Evolutionary conservation across 2,797 vertebrate species (phyloP), one percentile per base, ranked within the genome.

Genomic region (Oryzias sinensis): DNA sequence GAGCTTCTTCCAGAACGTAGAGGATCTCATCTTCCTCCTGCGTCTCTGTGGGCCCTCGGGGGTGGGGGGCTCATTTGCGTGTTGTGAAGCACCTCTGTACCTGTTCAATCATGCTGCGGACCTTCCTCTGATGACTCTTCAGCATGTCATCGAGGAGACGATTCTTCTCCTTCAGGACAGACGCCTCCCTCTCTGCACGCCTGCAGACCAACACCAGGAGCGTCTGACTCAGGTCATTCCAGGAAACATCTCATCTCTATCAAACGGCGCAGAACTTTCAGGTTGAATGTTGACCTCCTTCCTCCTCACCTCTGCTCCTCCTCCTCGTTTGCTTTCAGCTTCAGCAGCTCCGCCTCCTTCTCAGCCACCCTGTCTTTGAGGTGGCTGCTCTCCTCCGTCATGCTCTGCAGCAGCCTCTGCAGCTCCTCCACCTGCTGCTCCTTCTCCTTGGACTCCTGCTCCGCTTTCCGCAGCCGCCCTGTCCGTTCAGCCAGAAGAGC

Each of bases 91-190:
- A 46, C 8, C 8, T 56, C 17, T 68, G 25, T 62, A 97, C 97
- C 95, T 98, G 97, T 81, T 97, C 95, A 0, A 98, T 98, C 96
- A 97, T 98, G 63, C 95, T 93, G 20, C 96, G 91, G 15, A 98
- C 93, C 87, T 98, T 98, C 66, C 96, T 93, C 79, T 98, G 97
- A 72, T 98, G 96, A 76, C 95, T 93, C 76, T 94, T 97, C 2
- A 96, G 79, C 97, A 98, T 98, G 82, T 98, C 96, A 0, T 97
- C 94, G 22, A 98, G 82, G 42, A 96, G 95, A 53, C 95, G 93
- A 46, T 95, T 95, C 85, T 97, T 98, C 81, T 96, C 92, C 69
- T 92, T 93, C 59, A 95, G 78, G 14, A 51, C n/a, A 1, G 93
- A 90, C 55, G 95, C 88, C 60, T 95, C 93, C 72, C 93, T 92